These are phyloP conservation scores for Xylocampa areola DNA, from an alignment of 2,888 invertebrate genomes.

Conservation along the genomic window DNA sequence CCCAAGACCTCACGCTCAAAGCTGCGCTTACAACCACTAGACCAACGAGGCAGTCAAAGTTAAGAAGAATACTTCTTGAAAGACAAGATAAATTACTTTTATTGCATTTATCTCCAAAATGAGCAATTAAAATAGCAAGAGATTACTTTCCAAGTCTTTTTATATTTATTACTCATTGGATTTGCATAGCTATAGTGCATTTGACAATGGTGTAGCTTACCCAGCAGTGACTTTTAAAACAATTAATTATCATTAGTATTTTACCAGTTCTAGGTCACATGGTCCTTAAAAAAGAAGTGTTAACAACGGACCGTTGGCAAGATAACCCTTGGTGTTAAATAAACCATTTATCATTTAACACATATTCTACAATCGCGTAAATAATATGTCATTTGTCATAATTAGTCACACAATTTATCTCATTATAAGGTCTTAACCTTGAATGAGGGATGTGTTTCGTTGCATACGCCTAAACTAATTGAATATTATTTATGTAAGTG, in stretches of 20 bases:
- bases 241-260: constrained; percentile 15
- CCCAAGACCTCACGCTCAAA: too few relatives aligned
- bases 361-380: constrained; percentile 42
- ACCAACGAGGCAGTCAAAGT: too few relatives aligned
- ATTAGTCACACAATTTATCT: constrained; percentile 75
- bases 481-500: constrained; percentile 52
- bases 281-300: constrained; percentile 30
- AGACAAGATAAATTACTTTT: too few relatives aligned
- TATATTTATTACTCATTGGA: too few relatives aligned
- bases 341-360: constrained; percentile 44
- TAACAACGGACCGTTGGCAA: constrained; percentile 24
- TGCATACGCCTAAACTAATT: constrained; percentile 53
- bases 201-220: too few relatives aligned
- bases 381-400: constrained; percentile 72
- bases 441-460: constrained; percentile 61
- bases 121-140: too few relatives aligned
- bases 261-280: constrained; percentile 25
- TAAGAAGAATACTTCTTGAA: too few relatives aligned
- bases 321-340: constrained; percentile 53
- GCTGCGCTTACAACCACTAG: too few relatives aligned
- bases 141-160: too few relatives aligned
- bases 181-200: too few relatives aligned
- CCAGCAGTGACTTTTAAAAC: too few relatives aligned
- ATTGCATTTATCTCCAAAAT: too few relatives aligned
- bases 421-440: constrained; percentile 68